Base-by-base conservation (phyloP, 2,113 vertebrate species). In the Calcarius ornatus region DNA sequence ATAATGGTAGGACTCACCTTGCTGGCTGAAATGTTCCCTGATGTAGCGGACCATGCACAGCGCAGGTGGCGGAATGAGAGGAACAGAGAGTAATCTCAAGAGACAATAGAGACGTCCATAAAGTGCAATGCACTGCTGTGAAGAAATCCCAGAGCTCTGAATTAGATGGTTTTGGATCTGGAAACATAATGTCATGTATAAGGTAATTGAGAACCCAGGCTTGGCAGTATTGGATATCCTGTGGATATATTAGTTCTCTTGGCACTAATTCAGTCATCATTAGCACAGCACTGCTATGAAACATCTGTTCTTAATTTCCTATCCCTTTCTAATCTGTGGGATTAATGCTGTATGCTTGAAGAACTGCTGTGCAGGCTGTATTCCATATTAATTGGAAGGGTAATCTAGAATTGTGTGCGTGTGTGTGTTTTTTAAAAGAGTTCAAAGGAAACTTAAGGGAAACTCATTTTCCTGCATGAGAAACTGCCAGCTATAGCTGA, bases 291-390 rank as follows among this genome's bases (percentile, higher is more conserved):
- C 71, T 80, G 81, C 92, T 93, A 92, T 64, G 65, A 91, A 95
- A 92, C 96, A 95, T 91, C 93, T 94, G 94, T 85, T 95, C 66
- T 64, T 90, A 88, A 93, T 96, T 95, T 97, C 15, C 90, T 70
- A 57, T 38, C 50, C 27, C 33, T 89, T 94, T 95, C 90, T 95
- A 94, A 96, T 95, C 94, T 66, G 37, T 73, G 85, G 85, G 93
- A 95, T 95, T 95, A 95, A 77, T 85, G 38, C 90, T 90, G 63
- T 65, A 17, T 13, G 8, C 47, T 65, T 81, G 59, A 89, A 87
- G 71, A 77, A 43, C 59, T 77, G 42, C 78, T 54, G 13, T 40
- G 42, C 42, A 50, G 42, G 30, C 30, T 63, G 16, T 65, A 56
- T 68, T 85, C 57, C 21, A 9, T 72, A 22, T 59, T 69, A 81